A percentile compares a stretch with the other conserved stretches of the same genome.
Evolutionary conservation across 2,888 invertebrate genomes (phyloP).

Genomic region (Scelioninae gen. 2): DNA sequence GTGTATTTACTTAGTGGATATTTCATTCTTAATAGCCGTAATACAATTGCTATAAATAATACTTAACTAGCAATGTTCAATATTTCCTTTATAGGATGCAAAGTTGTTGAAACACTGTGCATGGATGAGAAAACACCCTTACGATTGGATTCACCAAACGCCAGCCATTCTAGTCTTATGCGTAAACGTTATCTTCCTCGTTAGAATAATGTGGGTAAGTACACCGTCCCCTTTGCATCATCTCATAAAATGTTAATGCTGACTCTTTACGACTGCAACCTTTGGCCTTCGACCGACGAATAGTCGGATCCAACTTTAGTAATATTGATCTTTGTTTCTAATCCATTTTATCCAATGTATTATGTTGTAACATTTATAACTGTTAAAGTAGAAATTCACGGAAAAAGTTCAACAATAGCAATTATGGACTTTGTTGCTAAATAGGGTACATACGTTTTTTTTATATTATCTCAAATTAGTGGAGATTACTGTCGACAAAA

Average conservation of each 20-base stretch:
- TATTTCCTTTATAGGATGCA: constrained; percentile 65
- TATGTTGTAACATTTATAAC: neutral
- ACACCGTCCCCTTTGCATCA: constrained; percentile 4
- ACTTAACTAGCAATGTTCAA: too few species aligned
- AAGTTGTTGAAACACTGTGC: constrained; percentile 78
- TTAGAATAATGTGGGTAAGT: constrained; percentile 92
- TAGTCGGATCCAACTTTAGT: neutral
- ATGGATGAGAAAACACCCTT: constrained; percentile 87
- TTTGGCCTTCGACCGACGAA: constrained; percentile 5
- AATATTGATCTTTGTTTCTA: constrained; percentile 11
- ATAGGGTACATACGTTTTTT: too few species aligned
- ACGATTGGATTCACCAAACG: constrained; percentile 92
- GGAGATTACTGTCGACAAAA: too few species aligned
- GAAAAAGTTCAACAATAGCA: too few species aligned
- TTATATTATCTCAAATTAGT: too few species aligned
- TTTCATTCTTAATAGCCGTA: too few species aligned
- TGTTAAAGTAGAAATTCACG: too few species aligned
- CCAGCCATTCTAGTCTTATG: constrained; percentile 89
- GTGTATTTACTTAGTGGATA: too few species aligned
- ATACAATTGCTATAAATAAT: too few species aligned
- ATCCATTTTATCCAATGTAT: neutral
- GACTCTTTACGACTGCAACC: constrained; percentile 20
- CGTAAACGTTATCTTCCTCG: constrained; percentile 88
- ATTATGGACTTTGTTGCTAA: too few species aligned
- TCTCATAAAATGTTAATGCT: constrained; percentile 30